phyloP scores from a whole-genome alignment of 2,888 invertebrate species.

The Pristionchus maxplancki region DNA sequence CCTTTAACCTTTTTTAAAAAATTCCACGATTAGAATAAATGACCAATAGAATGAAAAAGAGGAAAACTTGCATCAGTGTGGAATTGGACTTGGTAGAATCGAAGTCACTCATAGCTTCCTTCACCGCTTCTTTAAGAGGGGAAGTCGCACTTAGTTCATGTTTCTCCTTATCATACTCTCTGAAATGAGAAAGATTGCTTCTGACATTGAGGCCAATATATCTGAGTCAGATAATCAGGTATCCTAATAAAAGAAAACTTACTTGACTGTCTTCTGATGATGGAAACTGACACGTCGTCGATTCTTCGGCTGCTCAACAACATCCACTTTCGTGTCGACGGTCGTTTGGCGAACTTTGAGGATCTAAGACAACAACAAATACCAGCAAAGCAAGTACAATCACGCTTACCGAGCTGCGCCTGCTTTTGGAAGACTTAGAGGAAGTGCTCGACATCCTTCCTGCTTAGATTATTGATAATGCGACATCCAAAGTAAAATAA shows the following conservation, averaged over 20 bases:
- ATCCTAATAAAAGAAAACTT: too few species aligned
- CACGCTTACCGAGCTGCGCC: constrained; percentile 15
- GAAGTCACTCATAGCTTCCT: constrained; percentile 49
- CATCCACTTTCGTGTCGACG: not conserved
- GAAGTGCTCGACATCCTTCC: not conserved
- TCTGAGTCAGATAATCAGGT: too few species aligned
- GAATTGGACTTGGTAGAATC: constrained; percentile 48
- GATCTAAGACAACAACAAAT: not conserved
- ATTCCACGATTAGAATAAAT: not conserved
- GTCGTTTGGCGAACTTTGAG: constrained; percentile 48
- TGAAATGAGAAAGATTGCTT: not conserved
- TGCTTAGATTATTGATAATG: not conserved
- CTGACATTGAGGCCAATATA: too few species aligned
- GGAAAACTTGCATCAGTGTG: constrained; percentile 9
- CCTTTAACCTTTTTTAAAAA: too few species aligned
- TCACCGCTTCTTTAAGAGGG: constrained; percentile 30
- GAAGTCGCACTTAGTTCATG: constrained; percentile 43
- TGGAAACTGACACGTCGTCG: constrained; percentile 48
- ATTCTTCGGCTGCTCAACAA: constrained; percentile 19
- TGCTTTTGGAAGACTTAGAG: constrained; percentile 15
- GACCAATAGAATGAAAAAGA: not conserved
- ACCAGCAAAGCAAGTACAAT: not conserved
- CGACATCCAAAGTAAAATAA: not conserved
- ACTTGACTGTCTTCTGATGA: constrained; percentile 48
- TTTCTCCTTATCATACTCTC: constrained; percentile 48